Evolutionary conservation across 2,888 invertebrate species (phyloP).

Genomic region (Coelinius sp.): DNA sequence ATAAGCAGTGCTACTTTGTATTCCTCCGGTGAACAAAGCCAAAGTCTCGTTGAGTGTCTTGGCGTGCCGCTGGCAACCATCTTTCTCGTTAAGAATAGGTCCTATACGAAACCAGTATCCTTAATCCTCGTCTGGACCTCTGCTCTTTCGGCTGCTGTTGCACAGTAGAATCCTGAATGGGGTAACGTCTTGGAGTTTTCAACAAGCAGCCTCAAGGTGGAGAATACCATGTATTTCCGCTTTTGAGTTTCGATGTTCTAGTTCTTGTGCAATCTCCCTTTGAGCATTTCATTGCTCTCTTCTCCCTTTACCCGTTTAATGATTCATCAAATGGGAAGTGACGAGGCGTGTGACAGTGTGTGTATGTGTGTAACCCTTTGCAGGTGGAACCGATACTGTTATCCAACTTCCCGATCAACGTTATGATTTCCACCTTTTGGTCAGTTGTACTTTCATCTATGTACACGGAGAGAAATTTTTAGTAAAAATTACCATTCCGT

Average conservation of each 20-base stretch:
- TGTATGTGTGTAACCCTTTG: no score
- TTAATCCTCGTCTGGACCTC: slow-evolving; percentile 42
- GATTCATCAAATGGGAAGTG: no score
- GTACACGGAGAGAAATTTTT: no score
- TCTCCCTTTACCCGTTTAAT: not conserved
- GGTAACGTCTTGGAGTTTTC: slow-evolving; percentile 13
- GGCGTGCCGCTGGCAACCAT: slow-evolving; percentile 40
- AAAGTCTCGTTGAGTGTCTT: slow-evolving; percentile 50
- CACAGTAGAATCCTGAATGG: slow-evolving; percentile 27
- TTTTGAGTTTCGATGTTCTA: not conserved
- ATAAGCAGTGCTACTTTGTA: slow-evolving; percentile 47
- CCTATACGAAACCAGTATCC: slow-evolving; percentile 36
- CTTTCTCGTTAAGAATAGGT: slow-evolving; percentile 46
- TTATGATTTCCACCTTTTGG: no score
- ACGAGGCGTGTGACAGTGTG: no score
- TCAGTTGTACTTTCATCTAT: no score
- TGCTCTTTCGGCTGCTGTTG: slow-evolving; percentile 16
- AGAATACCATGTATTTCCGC: slow-evolving; percentile 16
- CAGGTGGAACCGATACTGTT: no score
- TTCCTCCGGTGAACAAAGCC: slow-evolving; percentile 44
- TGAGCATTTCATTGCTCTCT: not conserved
- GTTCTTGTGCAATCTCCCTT: not conserved
- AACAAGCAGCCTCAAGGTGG: slow-evolving; percentile 14
- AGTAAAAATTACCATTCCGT: no score
- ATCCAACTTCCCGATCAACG: no score